Conservation (phyloP, 2,888 invertebrate genomes). For the Antitype chi region DNA sequence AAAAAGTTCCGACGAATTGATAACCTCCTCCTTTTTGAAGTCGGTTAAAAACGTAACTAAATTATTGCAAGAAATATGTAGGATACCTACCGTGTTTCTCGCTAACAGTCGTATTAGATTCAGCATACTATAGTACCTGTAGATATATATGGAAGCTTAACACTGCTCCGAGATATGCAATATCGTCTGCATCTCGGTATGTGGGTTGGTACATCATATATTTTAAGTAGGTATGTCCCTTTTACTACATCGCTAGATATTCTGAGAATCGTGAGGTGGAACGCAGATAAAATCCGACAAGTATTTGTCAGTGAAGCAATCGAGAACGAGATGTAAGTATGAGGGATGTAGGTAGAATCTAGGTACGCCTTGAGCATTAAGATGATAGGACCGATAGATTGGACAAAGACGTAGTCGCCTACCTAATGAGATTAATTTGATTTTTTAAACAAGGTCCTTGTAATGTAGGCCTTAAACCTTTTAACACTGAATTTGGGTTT, state of each 20-base stretch:
- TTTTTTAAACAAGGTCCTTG: not conserved
- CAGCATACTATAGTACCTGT: not conserved
- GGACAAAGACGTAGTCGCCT: not conserved
- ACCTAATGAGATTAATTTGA: not conserved
- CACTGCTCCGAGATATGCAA: not conserved
- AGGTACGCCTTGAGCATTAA: not conserved
- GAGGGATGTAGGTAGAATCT: not conserved
- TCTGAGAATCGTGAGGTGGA: not conserved
- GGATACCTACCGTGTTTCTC: not conserved
- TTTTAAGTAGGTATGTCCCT: not conserved
- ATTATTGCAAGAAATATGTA: too few species aligned
- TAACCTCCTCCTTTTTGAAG: too few species aligned
- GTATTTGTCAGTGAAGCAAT: not conserved
- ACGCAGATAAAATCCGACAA: not conserved
- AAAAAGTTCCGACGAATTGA: too few species aligned
- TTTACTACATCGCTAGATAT: not conserved
- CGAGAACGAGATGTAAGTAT: not conserved
- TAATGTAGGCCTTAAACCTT: not conserved
- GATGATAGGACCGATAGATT: not conserved
- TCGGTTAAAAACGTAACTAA: not conserved
- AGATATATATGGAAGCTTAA: not conserved
- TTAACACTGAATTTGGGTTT: not conserved
- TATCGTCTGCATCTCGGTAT: conserved; percentile 12
- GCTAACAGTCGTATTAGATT: not conserved
- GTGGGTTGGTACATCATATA: not conserved